Base-by-base conservation (phyloP, 2,113 vertebrate species). In the Eulemur rufifrons region DNA sequence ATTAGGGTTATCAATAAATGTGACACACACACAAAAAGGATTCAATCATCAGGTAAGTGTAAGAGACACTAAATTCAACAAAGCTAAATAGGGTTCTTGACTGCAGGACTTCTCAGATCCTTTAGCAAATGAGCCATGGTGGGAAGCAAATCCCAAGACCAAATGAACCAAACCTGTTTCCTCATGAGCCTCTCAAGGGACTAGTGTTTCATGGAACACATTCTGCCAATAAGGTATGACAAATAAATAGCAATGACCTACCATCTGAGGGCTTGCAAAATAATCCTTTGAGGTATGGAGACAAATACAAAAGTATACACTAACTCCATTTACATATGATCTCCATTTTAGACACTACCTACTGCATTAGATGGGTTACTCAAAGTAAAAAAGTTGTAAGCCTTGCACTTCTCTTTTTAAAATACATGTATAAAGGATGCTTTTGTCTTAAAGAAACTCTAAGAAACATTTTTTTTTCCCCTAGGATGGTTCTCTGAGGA, bases 401-500 rank as follows among this genome's bases (percentile, higher is more conserved):
- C 20, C 64, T 9, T 81, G 18, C 4, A 73, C 50, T 61, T 5
- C 25, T 78, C 14, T 73, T 96, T 59, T 17, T 59, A 85, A 77
- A 81, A 68, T 87, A 37, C 20, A 25, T 54, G 25, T 37, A 37
- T 68, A 52, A 92, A 85, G 34, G 37, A 69, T 54, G 9, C 3
- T 50, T 86, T 87, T 89, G 47, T 83, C 73, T 61, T 61, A 94
- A 95, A 93, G 59, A n/a, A 21, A 0, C 21, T 76, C 0, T 54
- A 87, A 52, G 52, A 59, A 14, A 47, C 52, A 64, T 8, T 25
- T 74, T 39, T 52, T 86, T 76, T 71, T 25, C 37, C 4, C 66
- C n/a, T 32, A 47, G 14, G 14, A 63, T 94, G 56, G 39, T 50
- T 97, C 97, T 97, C 52, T 20, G 45, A 73, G 39, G 66, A 23